Evolutionary conservation across 2,888 invertebrate genomes (phyloP), one percentile per base, ranked within the genome.

Genomic region (Troilus luridus): DNA sequence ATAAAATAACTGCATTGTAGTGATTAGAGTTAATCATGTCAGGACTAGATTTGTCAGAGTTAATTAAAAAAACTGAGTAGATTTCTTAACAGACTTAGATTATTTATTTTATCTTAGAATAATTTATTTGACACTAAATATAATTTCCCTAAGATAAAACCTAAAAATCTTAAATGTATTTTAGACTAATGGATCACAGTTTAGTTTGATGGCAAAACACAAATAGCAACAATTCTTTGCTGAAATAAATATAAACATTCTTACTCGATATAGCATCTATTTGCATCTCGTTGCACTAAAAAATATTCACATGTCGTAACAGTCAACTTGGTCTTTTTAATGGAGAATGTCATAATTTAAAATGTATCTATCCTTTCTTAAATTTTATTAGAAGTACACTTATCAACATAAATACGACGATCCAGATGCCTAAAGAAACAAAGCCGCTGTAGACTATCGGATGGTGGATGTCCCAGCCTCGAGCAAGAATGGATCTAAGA

Each of bases 381-480:
- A 98, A 98, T 94, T 97, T 98, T 81, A 98, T 95, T 91, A 97
- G 94, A 58, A 97, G 94, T 93, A 98, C 96, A 94, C 97, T 97
- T 21, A 96, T 94, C 2, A 96, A 96, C 91, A 97, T 94, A 93
- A 97, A 97, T 17, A 97, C 94, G 0, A 96, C 94, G 54, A 98
- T 97, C 98, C 98, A 98, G 9, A 96, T 94, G 0, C 96, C 94
- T 0, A 97, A 97, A 5, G 97, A 96, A 2, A 98, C 94, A 94
- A 97, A 98, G 0, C 98, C 98, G 27, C 95, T 95, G 94, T 98
- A 98, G 5, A 98, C 98, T 0, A 95, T 95, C 0, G 97, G 96
- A 88, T 96, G 95, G 0, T 94, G 93, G 12, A 98, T 96, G 9
- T 95, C 94, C 98, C 98, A 98, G 1, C 98, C 98, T 93, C 97